Base-by-base conservation (phyloP, 1,140 invertebrate genomes). In the Phocides pigmalion region DNA sequence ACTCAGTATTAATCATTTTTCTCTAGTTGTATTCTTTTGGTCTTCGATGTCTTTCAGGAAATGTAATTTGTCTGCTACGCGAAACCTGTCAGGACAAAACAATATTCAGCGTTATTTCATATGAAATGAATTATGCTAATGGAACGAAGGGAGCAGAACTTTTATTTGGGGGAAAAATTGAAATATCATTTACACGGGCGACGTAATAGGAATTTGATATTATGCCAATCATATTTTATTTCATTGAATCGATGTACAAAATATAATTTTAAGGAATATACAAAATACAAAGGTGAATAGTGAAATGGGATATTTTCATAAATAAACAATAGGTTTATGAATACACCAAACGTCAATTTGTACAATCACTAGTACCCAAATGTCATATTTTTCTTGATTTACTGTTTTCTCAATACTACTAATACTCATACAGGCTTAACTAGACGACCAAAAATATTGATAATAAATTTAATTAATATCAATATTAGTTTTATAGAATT, bases 41-140 rank as follows among this genome's bases (percentile, higher is more conserved):
- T 74, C 72, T 74, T 87, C 80, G 56, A 74, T 74, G 72, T 84
- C 76, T 77, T 85, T 80, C 51, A 80, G 64, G 51, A 76, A 75
- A 58, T 75, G 68, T 64, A 77, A 51, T 67, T 82, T 82, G 22
- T 86, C 82, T 56, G 65, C 50, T 22, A 69, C 54, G 50, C 66
- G 83, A 65, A 81, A 84, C 76, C 87, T 89, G 82, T 70, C 59
- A 44, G 14, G 37, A 63, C 70, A 65, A 73, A 67, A 70, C 56
- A 63, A 76, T 53, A 32, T 42, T 22, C 39, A 20, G 32, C 46
- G 59, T 72, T 69, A 70, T 62, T 69, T 70, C 63, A 32, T 51
- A 68, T 22, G 51, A 64, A 66, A 68, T 72, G 50, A 72, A 65
- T 58, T 67, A 67, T 67, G 58, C 58, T 67, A 58, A 62, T 62